These are phyloP conservation scores for Meloidogyne exigua DNA, from an alignment of 1,140 invertebrate species.

Conservation along the genomic window DNA sequence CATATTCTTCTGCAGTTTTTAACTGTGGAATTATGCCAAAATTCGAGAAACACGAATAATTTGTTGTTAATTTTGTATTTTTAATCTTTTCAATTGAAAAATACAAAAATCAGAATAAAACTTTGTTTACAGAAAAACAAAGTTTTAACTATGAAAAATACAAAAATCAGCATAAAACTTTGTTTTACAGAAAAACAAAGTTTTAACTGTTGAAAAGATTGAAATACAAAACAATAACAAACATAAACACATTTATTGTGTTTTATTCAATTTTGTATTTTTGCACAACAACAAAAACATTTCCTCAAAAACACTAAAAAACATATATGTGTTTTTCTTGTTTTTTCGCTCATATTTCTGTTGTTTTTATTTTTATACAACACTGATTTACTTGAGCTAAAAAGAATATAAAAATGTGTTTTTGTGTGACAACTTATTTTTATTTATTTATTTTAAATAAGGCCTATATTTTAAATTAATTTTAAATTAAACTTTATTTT, in stretches of 20 bases:
- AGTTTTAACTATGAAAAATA: neutral
- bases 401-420: neutral
- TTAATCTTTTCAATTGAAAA: neutral
- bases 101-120: neutral
- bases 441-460: no score
- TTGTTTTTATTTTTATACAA: neutral
- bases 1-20: no score
- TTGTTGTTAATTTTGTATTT: no score
- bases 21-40: no score
- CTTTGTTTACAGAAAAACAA: no score
- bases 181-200: no score
- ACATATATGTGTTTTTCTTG: neutral
- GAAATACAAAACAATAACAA: neutral
- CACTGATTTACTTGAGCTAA: neutral
- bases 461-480: no score
- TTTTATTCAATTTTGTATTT: neutral
- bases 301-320: neutral
- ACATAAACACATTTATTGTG: neutral
- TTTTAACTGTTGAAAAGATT: neutral
- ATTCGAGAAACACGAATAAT: no score
- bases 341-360: neutral
- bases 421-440: no score
- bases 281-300: neutral
- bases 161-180: neutral
- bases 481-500: no score